phyloP scores from a whole-genome alignment of 2,888 invertebrate genomes.

The Drosophila rellima region DNA sequence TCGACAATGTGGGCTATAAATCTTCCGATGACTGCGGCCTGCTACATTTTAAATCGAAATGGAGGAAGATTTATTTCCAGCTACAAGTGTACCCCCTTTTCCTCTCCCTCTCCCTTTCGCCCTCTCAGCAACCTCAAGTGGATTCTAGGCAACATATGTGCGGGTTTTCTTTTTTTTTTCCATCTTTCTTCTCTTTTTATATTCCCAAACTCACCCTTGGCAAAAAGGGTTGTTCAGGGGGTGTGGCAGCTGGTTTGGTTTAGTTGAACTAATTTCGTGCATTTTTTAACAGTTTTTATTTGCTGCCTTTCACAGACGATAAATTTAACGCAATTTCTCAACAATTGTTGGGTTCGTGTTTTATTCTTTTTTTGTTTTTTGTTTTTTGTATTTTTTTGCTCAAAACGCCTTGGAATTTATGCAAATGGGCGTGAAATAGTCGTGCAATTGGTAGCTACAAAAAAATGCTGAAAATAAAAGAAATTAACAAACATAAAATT shows the following conservation, averaged over 20 bases:
- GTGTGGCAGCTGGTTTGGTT: constrained; percentile 17
- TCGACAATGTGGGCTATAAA: constrained; percentile 84
- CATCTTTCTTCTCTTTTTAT: constrained; percentile 10
- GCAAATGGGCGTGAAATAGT: constrained; percentile 82
- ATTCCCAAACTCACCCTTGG: constrained; percentile 6
- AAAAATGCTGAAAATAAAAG: constrained; percentile 74
- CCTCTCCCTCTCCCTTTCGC: no score
- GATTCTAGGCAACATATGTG: constrained; percentile 67
- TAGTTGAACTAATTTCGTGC: constrained; percentile 73
- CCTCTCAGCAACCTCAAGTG: constrained; percentile 50
- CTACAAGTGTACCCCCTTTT: constrained; percentile 62
- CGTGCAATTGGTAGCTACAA: constrained; percentile 52
- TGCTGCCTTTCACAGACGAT: constrained; percentile 69
- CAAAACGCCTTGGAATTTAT: constrained; percentile 69
- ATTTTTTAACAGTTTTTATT: constrained; percentile 48
- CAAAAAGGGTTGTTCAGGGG: constrained; percentile 59
- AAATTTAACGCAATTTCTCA: constrained; percentile 73
- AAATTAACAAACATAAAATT: constrained; percentile 83
- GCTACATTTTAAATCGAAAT: constrained; percentile 74
- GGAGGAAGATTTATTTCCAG: constrained; percentile 69
- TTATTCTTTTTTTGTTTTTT: constrained; percentile 16
- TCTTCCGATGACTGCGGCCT: constrained; percentile 65
- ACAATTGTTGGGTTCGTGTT: constrained; percentile 46
- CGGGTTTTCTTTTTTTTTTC: constrained; percentile 26
- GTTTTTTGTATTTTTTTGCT: constrained; percentile 12